phyloP scores from a whole-genome alignment of 2,888 invertebrate genomes.

The Chesias legatella region DNA sequence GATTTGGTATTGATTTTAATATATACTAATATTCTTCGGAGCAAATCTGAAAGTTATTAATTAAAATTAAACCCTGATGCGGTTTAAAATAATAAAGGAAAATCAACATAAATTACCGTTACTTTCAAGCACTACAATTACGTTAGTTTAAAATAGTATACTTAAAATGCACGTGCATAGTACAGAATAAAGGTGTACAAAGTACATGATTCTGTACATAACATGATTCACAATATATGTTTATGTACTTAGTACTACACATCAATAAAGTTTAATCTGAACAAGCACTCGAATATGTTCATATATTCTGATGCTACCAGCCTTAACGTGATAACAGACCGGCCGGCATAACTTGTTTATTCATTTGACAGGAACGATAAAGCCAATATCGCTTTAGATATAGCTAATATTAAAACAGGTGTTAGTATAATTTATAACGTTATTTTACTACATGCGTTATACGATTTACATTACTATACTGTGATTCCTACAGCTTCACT shows the following conservation, averaged over 20 bases:
- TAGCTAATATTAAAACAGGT: conserved; percentile 47
- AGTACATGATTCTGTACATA: conserved; percentile 37
- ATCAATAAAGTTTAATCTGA: conserved; percentile 61
- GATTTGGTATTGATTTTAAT: conserved; percentile 37
- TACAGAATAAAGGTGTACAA: conserved; percentile 32
- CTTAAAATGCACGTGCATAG: conserved; percentile 35
- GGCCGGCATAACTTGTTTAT: conserved; percentile 49
- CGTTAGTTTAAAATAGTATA: no score
- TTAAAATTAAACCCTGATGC: conserved; percentile 7
- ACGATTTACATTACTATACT: conserved; percentile 10
- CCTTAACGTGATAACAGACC: conserved; percentile 53
- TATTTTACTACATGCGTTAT: conserved; percentile 19
- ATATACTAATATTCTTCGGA: conserved; percentile 76
- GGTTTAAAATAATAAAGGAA: conserved; percentile 21
- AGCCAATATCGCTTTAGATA: conserved; percentile 46
- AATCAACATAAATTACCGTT: conserved; percentile 26
- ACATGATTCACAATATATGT: conserved; percentile 20
- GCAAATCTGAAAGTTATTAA: conserved; percentile 65
- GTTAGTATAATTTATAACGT: conserved; percentile 37
- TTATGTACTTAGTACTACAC: conserved; percentile 52
- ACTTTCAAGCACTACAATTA: conserved; percentile 35
- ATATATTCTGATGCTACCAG: conserved; percentile 54
- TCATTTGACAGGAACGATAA: conserved; percentile 63
- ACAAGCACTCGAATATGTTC: conserved; percentile 62
- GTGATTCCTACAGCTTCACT: conserved; percentile 42